Conservation (phyloP, 2,797 vertebrate genomes). For the Alectoris magna region DNA sequence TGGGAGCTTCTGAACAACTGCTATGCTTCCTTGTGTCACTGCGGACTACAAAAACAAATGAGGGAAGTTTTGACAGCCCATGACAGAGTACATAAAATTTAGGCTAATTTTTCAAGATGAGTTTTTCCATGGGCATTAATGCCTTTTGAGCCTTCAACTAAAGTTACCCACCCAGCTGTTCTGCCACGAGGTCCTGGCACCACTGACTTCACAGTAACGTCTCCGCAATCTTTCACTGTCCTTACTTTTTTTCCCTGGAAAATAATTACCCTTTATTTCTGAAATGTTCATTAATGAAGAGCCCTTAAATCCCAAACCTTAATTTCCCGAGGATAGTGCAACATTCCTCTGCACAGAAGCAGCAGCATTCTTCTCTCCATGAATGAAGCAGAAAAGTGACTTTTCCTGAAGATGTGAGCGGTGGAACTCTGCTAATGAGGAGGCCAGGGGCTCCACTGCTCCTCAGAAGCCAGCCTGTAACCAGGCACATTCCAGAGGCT, state of each 20-base stretch:
- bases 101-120: not conserved
- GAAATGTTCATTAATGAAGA: not conserved
- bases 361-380: not conserved
- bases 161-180: not conserved
- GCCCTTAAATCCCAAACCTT: not conserved
- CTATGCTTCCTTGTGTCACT: fast-evolving
- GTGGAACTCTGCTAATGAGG: not conserved
- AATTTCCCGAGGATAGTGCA: not conserved
- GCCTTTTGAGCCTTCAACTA: not conserved
- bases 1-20: not conserved
- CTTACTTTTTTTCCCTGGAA: not conserved
- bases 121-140: not conserved
- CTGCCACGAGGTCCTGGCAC: not conserved
- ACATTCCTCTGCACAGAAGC: not conserved
- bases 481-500: not conserved
- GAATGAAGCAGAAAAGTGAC: not conserved
- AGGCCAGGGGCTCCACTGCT: not conserved
- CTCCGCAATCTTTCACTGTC: not conserved
- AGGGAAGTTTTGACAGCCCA: not conserved
- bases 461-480: not conserved
- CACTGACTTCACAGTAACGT: not conserved
- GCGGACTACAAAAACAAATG: not conserved
- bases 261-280: not conserved
- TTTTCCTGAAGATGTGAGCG: not conserved
- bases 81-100: not conserved